Base-by-base conservation (phyloP, 1,140 invertebrate genomes). In the Lordiphosa clarofinis region DNA sequence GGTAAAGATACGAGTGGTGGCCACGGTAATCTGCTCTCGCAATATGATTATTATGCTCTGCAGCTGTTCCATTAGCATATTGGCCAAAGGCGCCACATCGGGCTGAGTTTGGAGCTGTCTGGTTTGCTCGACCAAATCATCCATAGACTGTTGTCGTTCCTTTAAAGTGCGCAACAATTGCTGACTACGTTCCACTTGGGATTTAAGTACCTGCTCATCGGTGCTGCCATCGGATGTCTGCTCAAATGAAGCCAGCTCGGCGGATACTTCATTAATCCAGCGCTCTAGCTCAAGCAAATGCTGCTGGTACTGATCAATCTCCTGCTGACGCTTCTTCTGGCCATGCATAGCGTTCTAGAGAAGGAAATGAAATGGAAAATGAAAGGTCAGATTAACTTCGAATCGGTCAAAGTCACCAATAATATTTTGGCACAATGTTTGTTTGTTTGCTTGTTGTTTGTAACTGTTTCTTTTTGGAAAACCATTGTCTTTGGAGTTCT, bases 261-360 rank as follows among this genome's bases (percentile, higher is more conserved):
- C 66, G 11, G 79, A 72, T 5, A 87, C 89, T 78, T 59, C 88
- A 78, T 89, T 79, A 11, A 94, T 86, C 93, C 93, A 94, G 36
- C 87, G 73, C 67, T 94, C 92, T 0, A 93, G 90, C 73, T 94
- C 92, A 33, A 90, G 90, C 35, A 94, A 89, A 70, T 93, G 90
- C 44, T 88, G 74, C 84, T 92, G 92, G 65, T 94, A 94, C 36
- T 90, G 66, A 13, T 90, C 72, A 7, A 94, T 87, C 79, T 94
- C 91, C 60, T 91, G 72, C 24, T 91, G 87, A n/a, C 91, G 90
- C 67, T 90, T 90, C 58, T 91, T 89, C 65, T 92, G 91, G 0
- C 87, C 87, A 48, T 89, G 89, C 63, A 90, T 90, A 31, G 92
- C 92, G 56, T 89, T 89, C 89, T 92, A 76, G 35, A 87, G 81